These are phyloP conservation scores for Zoroaster sp. DNA, from an alignment of 53 echinoderm and acorn worm genomes.

Conservation along the genomic window DNA sequence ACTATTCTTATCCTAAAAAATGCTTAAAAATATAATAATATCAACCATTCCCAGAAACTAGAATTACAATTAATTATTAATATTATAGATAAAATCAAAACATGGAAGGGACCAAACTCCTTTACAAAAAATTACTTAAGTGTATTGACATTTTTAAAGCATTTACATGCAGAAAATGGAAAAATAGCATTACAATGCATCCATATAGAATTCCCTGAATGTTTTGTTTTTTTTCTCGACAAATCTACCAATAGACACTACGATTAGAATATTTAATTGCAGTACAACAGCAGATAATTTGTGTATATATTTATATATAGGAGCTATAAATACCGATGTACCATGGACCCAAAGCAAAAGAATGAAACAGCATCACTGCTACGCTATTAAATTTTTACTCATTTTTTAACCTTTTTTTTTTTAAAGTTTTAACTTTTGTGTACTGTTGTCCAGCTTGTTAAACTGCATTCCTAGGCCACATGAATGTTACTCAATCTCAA, in stretches of 20 bases:
- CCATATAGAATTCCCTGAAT: slow-evolving; percentile 64
- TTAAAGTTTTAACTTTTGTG: neutral
- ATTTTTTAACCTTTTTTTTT: neutral
- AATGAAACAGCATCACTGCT: neutral
- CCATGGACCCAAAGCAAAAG: slow-evolving; percentile 41
- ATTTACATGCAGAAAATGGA: slow-evolving; percentile 72
- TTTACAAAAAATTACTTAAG: slow-evolving; percentile 59
- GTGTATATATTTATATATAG: slow-evolving; percentile 46
- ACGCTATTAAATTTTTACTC: neutral
- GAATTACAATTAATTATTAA: slow-evolving; percentile 58
- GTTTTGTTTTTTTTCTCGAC: slow-evolving; percentile 40
- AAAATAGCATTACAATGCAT: slow-evolving; percentile 73
- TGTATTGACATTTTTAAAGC: slow-evolving; percentile 64
- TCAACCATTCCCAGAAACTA: slow-evolving; percentile 51
- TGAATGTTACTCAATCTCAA: neutral
- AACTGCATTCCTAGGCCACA: neutral
- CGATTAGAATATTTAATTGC: slow-evolving; percentile 43
- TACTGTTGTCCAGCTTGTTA: slow-evolving; percentile 32
- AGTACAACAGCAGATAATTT: slow-evolving; percentile 41
- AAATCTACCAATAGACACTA: slow-evolving; percentile 56
- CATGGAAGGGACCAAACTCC: slow-evolving; percentile 58
- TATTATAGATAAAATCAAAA: slow-evolving; percentile 60
- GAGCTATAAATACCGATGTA: slow-evolving; percentile 23
- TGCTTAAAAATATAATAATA: slow-evolving; percentile 48
- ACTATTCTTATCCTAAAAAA: slow-evolving; percentile 50